A percentile compares a stretch with the other conserved stretches of the same genome.
phyloP scores from a whole-genome alignment of 2,797 vertebrate genomes.

The Uromys caudimaculatus region DNA sequence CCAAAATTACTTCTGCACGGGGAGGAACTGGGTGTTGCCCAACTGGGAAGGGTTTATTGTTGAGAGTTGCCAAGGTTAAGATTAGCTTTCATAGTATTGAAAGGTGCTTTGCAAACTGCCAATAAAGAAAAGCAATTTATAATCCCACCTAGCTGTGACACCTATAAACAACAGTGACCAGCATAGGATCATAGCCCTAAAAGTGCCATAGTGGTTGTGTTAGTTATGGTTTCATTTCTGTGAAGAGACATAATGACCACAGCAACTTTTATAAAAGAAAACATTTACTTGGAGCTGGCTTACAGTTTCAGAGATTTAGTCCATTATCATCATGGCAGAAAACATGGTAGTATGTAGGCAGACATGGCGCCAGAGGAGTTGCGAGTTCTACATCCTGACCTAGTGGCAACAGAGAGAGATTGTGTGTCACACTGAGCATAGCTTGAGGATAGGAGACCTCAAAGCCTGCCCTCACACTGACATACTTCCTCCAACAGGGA shows the following conservation, averaged over 20 bases:
- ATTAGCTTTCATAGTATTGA: not conserved
- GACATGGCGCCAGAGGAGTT: not conserved
- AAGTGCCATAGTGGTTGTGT: not conserved
- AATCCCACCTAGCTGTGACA: not conserved
- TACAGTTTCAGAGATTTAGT: not conserved
- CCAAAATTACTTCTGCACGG: not conserved
- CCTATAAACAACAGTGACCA: not conserved
- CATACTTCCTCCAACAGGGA: not conserved
- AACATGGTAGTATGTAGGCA: not conserved
- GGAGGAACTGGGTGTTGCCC: not conserved
- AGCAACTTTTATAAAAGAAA: not conserved
- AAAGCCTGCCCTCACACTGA: not conserved
- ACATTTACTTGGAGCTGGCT: not conserved
- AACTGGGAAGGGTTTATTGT: not conserved
- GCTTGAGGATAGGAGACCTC: not conserved
- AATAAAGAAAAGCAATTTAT: not conserved
- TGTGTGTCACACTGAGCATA: not conserved
- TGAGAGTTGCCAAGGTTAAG: not conserved
- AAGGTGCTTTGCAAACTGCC: not conserved
- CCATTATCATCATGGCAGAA: not conserved
- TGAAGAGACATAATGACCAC: not conserved
- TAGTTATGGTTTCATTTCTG: not conserved
- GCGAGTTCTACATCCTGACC: not conserved
- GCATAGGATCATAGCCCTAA: not conserved
- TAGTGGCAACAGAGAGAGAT: not conserved